Evolutionary conservation across 37 sponge, comb jelly and placozoan species (phyloP).

Genomic region (Agelas oroides): DNA sequence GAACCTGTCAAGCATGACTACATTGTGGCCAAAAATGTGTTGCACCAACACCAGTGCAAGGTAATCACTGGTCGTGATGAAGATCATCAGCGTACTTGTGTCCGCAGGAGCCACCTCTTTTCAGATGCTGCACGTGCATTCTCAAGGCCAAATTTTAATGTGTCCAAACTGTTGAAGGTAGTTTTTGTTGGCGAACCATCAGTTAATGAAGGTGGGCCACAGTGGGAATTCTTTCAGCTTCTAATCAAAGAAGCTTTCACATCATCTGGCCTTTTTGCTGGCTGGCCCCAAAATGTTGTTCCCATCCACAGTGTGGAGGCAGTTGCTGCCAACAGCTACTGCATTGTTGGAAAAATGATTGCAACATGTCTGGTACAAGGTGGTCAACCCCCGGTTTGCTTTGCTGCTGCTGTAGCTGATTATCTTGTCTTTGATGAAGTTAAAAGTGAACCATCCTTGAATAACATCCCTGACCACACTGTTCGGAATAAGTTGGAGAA

Average conservation of each 20-base stretch:
- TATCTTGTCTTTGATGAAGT: constrained; percentile 16
- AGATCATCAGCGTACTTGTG: constrained; percentile 17
- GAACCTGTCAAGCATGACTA: background rate
- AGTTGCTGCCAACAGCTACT: constrained; percentile 31
- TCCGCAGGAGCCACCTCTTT: constrained; percentile 29
- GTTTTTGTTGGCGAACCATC: constrained; percentile 36
- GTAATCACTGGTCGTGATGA: constrained; percentile 19
- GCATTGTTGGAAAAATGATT: constrained; percentile 35
- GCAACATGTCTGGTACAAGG: constrained; percentile 40
- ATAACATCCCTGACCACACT: constrained; percentile 11
- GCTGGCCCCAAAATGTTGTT: constrained; percentile 35
- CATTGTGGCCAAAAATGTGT: constrained; percentile 14
- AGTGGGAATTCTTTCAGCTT: constrained; percentile 42
- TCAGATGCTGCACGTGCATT: constrained; percentile 33
- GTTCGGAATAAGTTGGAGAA: background rate
- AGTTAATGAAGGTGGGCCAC: constrained; percentile 55
- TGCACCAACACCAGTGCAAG: constrained; percentile 22
- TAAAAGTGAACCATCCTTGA: background rate
- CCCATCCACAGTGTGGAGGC: constrained; percentile 38
- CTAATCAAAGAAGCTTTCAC: constrained; percentile 9
- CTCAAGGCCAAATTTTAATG: constrained; percentile 33
- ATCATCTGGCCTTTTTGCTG: background rate
- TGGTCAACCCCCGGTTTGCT: constrained; percentile 41
- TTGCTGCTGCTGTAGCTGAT: constrained; percentile 39
- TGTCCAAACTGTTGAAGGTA: constrained; percentile 14